Conservation (phyloP, 2,113 vertebrate genomes). For the Sminthopsis crassicaudata region DNA sequence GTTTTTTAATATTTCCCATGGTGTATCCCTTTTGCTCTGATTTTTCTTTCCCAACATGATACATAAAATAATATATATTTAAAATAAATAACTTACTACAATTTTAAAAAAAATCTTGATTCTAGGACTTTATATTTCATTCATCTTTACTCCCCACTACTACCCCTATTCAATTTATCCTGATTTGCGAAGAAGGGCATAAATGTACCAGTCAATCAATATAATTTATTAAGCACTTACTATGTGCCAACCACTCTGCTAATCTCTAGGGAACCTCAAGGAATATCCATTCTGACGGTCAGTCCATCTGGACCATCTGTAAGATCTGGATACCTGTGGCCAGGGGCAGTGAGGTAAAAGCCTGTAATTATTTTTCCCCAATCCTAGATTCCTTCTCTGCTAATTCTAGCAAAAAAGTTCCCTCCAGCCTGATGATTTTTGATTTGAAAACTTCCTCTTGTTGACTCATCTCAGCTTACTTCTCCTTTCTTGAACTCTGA, state of each 20-base stretch:
- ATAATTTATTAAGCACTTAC: background rate
- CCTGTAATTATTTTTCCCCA: too few species aligned
- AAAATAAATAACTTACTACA: too few species aligned
- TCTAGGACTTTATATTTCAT: background rate
- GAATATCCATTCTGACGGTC: background rate
- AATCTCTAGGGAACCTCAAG: background rate
- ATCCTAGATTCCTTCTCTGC: too few species aligned
- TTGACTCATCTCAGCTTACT: too few species aligned
- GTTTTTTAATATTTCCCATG: too few species aligned
- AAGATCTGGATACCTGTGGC: background rate
- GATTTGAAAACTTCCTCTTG: too few species aligned
- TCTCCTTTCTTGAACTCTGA: too few species aligned
- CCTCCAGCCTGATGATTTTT: too few species aligned
- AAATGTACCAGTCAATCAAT: background rate
- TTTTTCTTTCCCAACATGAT: too few species aligned
- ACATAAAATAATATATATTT: too few species aligned
- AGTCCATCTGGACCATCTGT: conserved; percentile 2
- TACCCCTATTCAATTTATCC: background rate
- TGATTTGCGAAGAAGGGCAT: background rate
- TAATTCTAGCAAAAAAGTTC: too few species aligned
- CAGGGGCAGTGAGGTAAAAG: background rate
- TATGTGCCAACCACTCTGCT: background rate
- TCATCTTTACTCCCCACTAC: background rate
- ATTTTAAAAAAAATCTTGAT: background rate
- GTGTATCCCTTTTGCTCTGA: too few species aligned